These are phyloP conservation scores for Plagiodera versicolora DNA, from an alignment of 2,888 invertebrate species.

Conservation along the genomic window DNA sequence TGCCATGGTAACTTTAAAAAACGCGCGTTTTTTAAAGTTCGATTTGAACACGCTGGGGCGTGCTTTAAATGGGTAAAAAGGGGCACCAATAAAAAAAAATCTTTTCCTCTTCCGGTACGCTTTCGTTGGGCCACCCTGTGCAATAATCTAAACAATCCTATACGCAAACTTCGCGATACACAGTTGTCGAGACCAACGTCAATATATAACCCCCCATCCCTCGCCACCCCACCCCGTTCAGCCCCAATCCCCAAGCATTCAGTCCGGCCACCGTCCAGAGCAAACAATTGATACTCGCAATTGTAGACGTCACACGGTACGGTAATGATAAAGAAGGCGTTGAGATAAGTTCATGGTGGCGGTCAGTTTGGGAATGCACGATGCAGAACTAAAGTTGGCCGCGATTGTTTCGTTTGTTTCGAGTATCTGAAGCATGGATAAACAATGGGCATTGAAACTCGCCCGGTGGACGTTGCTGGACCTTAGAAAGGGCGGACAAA, in stretches of 20 bases:
- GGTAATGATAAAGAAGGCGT: slow-evolving; percentile 42
- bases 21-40: no score
- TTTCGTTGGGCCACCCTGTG: no score
- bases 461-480: slow-evolving; percentile 33
- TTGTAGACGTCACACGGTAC: slow-evolving; percentile 40
- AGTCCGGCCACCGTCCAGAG: slow-evolving; percentile 24
- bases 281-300: slow-evolving; percentile 35
- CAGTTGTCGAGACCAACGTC: slow-evolving; percentile 16
- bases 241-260: slow-evolving; percentile 25
- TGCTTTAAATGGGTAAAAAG: no score
- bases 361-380: slow-evolving; percentile 44
- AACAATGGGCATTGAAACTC: slow-evolving; percentile 47
- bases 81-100: no score
- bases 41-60: no score
- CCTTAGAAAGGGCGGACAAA: slow-evolving; percentile 30
- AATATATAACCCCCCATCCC: slow-evolving; percentile 18
- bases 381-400: slow-evolving; percentile 47
- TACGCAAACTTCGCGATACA: slow-evolving; percentile 5
- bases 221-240: neutral
- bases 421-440: slow-evolving; percentile 48
- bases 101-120: no score
- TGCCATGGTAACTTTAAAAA: no score
- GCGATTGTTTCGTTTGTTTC: slow-evolving; percentile 43
- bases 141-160: neutral
- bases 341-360: slow-evolving; percentile 41